Evolutionary conservation across 2,113 vertebrate genomes (phyloP), one percentile per base, ranked within the genome.

Genomic region (Cebus imitator): DNA sequence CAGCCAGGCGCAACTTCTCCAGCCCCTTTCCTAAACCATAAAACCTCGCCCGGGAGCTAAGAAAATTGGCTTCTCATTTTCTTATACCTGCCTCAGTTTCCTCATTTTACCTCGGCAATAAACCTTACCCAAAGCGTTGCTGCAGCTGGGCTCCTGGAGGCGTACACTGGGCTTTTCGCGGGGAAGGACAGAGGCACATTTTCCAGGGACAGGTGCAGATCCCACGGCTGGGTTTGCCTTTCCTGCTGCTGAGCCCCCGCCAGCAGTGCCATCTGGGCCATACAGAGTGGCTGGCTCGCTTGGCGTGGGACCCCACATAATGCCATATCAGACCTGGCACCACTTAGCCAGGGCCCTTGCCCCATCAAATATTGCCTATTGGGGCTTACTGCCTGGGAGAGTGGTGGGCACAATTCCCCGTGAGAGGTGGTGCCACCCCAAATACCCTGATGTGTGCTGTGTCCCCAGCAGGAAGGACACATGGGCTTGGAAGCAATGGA

Each of bases 331-430:
- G 40, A 12, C 30, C 23, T 84, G 58, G 35, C 11, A 40, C 37
- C 10, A 13, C 20, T 73, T 72, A 18, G 9, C 17, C 27, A 21
- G 23, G 52, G 21, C 52, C n/a, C 12, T 8, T 58, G n/a, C 5
- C 13, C 21, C 30, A 27, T 43, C 1, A 9, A 50, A 23, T 10
- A 35, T 8, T 20, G 50, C 78, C 72, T 23, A 40, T 25, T 12
- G 11, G 72, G 25, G 72, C 23, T 43, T 16, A 7, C 52, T 9
- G 10, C 52, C 80, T 40, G 52, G 37, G 3, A 52, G 32, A 14
- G 35, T 4, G n/a, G 18, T 40, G 72, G 72, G 12, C 11, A 6
- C 11, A 43, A 23, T 0, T 1, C 3, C 21, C 23, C 0, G 0
- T 43, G 72, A 37, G 72, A 40, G 40, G 40, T 25, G 72, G 72